phyloP scores from a whole-genome alignment of 2,888 invertebrate genomes.

The Synanthedon myopaeformis region DNA sequence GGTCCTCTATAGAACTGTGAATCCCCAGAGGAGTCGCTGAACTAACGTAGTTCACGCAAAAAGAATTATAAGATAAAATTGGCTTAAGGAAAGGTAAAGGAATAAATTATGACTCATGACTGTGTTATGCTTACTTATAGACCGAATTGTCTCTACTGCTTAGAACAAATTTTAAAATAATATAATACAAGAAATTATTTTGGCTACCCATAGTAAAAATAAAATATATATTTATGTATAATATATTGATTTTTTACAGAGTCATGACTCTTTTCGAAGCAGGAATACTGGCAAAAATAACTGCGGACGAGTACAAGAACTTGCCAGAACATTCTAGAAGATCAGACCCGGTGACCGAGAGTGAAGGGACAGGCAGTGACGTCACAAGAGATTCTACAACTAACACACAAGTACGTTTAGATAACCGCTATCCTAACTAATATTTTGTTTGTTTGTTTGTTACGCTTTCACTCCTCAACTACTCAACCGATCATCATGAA shows the following conservation, averaged over 20 bases:
- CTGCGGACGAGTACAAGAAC: slow-evolving; percentile 79
- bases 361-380: slow-evolving; percentile 46
- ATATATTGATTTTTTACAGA: slow-evolving; percentile 36
- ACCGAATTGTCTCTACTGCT: too few relatives aligned
- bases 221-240: background rate
- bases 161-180: too few relatives aligned
- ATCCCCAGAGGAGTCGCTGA: too few relatives aligned
- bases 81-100: too few relatives aligned
- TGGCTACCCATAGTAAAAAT: background rate
- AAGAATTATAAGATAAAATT: too few relatives aligned
- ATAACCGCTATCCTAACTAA: background rate
- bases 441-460: slow-evolving; percentile 5
- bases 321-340: slow-evolving; percentile 69
- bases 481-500: background rate
- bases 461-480: slow-evolving; percentile 4
- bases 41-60: too few relatives aligned
- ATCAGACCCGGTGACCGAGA: slow-evolving; percentile 54
- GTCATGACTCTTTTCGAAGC: slow-evolving; percentile 81
- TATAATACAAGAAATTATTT: background rate
- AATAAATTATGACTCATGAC: too few relatives aligned
- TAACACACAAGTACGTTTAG: slow-evolving; percentile 25
- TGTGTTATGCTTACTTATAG: too few relatives aligned
- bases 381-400: slow-evolving; percentile 34
- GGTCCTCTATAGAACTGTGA: too few relatives aligned
- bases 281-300: slow-evolving; percentile 81